phyloP scores from a whole-genome alignment of 2,797 vertebrate species.

The Crocodylus rhombifer region DNA sequence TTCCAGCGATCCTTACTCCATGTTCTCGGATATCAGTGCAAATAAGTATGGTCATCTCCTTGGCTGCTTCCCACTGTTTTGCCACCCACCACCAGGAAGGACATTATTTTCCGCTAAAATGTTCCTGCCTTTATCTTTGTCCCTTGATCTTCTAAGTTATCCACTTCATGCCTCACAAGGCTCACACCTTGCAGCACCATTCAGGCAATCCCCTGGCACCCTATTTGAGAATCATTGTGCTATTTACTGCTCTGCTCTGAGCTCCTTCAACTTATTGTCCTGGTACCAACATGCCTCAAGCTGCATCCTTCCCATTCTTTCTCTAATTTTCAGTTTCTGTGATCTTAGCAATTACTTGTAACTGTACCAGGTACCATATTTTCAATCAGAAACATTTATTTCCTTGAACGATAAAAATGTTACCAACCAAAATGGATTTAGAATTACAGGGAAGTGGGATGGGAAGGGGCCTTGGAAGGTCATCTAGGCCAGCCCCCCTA shows the following conservation, averaged over 20 bases:
- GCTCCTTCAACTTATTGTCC: not conserved
- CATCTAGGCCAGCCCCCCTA: too few relatives aligned
- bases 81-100: not conserved
- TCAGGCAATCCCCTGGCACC: not conserved
- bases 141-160: not conserved
- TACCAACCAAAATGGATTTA: not conserved
- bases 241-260: not conserved
- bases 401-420: not conserved
- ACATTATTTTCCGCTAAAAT: not conserved
- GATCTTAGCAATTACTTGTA: not conserved
- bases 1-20: not conserved
- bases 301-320: not conserved
- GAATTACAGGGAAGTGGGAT: not conserved
- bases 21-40: not conserved
- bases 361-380: not conserved
- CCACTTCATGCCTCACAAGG: not conserved
- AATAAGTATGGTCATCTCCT: not conserved
- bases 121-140: not conserved
- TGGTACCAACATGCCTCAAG: not conserved
- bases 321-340: not conserved
- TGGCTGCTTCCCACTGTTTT: not conserved
- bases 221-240: not conserved
- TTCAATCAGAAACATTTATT: not conserved
- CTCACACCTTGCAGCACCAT: not conserved
- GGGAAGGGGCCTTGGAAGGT: too few relatives aligned